phyloP scores from a whole-genome alignment of 2,797 vertebrate genomes.

The Todus mexicanus region DNA sequence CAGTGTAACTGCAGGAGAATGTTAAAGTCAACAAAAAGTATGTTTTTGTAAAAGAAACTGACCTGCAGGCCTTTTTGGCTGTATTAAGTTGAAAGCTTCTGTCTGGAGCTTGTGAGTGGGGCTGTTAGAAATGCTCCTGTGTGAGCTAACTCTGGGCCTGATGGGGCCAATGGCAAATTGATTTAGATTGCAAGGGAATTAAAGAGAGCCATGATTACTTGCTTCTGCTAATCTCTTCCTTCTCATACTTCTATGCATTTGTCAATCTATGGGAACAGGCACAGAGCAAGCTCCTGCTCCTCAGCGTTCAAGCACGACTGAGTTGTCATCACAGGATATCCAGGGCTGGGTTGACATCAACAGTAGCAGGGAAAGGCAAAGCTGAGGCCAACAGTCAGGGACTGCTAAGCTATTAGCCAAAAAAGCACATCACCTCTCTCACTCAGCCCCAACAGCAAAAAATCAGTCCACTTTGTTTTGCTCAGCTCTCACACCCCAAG shows the following conservation, averaged over 20 bases:
- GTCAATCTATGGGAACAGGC: fast-evolving
- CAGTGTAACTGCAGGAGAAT: slow-evolving; percentile 17
- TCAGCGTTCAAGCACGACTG: background rate
- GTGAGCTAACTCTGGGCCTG: background rate
- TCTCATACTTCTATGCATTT: background rate
- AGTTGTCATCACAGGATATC: background rate
- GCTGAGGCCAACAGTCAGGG: background rate
- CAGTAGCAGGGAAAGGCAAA: background rate
- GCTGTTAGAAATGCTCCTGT: background rate
- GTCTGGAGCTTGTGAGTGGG: background rate
- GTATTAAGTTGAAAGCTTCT: background rate
- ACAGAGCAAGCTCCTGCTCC: background rate
- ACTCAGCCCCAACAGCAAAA: background rate
- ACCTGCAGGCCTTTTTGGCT: background rate
- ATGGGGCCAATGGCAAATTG: background rate
- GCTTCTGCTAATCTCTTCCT: slow-evolving; percentile 7
- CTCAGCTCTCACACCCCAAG: background rate
- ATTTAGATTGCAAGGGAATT: background rate
- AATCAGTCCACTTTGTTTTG: background rate
- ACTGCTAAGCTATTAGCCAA: background rate
- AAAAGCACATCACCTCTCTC: background rate
- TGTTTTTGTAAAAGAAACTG: slow-evolving; percentile 27
- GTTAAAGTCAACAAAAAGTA: slow-evolving; percentile 30
- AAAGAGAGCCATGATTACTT: background rate
- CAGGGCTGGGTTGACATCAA: background rate